Conservation (phyloP, 2,113 vertebrate species). For the Caranx melampygus region DNA sequence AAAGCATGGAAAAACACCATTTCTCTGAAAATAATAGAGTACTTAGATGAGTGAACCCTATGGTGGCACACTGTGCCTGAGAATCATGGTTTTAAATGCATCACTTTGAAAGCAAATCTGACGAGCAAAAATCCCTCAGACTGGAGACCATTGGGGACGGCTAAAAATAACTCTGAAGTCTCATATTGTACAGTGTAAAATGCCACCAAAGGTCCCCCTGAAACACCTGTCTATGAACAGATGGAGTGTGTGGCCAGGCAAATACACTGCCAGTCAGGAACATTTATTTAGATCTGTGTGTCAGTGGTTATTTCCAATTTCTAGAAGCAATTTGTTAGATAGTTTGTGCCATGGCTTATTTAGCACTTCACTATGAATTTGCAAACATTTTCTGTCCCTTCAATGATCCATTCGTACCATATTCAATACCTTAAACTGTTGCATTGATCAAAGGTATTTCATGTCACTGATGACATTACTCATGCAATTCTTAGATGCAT, state of each 20-base stretch:
- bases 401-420: conserved; percentile 18
- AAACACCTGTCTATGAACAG: conserved; percentile 14
- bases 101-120: conserved; percentile 54
- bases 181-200: conserved; percentile 16
- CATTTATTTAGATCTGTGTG: conserved; percentile 20
- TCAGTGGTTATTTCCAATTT: conserved; percentile 41
- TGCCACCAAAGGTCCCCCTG: neutral
- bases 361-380: conserved; percentile 42
- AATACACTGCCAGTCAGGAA: conserved; percentile 20
- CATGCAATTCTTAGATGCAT: no score
- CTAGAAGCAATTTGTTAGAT: conserved; percentile 49
- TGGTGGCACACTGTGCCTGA: conserved; percentile 21
- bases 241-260: neutral
- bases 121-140: conserved; percentile 46
- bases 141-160: conserved; percentile 30
- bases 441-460: no score
- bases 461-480: no score
- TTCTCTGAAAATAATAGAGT: conserved; percentile 45
- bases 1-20: conserved; percentile 36
- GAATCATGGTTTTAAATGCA: conserved; percentile 59
- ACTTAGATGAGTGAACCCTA: conserved; percentile 42
- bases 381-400: conserved; percentile 38
- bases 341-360: conserved; percentile 31
- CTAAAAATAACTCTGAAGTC: conserved; percentile 9
- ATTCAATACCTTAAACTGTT: no score